Evolutionary conservation across 2,888 invertebrate genomes (phyloP).

Genomic region (Pterostichus madidus): DNA sequence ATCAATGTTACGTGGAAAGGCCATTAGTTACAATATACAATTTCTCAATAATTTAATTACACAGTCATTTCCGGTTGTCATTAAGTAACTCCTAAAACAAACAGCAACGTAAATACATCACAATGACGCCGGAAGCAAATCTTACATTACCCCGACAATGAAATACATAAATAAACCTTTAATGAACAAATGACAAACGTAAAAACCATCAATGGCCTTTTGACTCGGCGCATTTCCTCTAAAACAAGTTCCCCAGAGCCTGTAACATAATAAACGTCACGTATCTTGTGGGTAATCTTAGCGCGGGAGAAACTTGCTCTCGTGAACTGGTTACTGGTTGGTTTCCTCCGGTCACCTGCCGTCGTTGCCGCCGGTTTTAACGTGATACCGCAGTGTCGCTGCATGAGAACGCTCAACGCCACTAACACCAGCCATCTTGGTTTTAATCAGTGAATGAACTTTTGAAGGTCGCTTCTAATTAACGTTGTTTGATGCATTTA

Average conservation of each 20-base stretch:
- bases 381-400: slow-evolving; percentile 30
- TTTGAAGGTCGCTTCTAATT: slow-evolving; percentile 58
- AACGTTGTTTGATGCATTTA: slow-evolving; percentile 59
- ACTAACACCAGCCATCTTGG: slow-evolving; percentile 55
- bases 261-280: slow-evolving; percentile 46
- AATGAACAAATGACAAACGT: slow-evolving; percentile 59
- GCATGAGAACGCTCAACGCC: slow-evolving; percentile 43
- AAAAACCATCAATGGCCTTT: slow-evolving; percentile 62
- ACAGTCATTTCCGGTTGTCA: slow-evolving; percentile 34
- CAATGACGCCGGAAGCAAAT: slow-evolving; percentile 44
- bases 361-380: slow-evolving; percentile 26
- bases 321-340: slow-evolving; percentile 54
- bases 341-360: slow-evolving; percentile 34
- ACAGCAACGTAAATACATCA: slow-evolving; percentile 36
- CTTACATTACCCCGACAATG: slow-evolving; percentile 34
- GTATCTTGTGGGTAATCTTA: slow-evolving; percentile 47
- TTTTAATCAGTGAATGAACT: slow-evolving; percentile 66
- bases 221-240: slow-evolving; percentile 59
- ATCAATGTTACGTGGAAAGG: not conserved
- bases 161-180: slow-evolving; percentile 60
- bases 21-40: slow-evolving; percentile 10
- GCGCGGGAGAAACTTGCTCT: slow-evolving; percentile 54
- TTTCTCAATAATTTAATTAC: slow-evolving; percentile 54
- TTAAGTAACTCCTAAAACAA: slow-evolving; percentile 47
- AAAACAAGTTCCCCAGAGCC: slow-evolving; percentile 53